A percentile compares a stretch with the other conserved stretches of the same genome.
phyloP scores from a whole-genome alignment of 1,140 invertebrate species.

The Panagrolaimus sp. region DNA sequence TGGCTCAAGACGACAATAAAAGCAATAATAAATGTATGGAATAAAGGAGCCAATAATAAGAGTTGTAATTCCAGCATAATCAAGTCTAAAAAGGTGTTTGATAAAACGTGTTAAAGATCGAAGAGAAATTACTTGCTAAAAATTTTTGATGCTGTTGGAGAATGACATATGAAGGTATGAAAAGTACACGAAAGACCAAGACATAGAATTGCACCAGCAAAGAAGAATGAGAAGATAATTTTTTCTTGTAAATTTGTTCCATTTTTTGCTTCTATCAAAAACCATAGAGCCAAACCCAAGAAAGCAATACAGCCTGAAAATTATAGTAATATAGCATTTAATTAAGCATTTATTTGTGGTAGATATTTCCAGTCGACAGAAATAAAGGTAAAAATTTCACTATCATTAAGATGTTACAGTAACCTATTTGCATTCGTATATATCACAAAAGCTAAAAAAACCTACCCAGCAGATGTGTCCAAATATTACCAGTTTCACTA shows the following conservation, averaged over 20 bases:
- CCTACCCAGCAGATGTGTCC: constrained; percentile 78
- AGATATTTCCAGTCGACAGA: too few relatives aligned
- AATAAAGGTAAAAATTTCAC: too few relatives aligned
- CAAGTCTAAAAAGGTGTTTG: constrained; percentile 63
- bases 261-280: constrained; percentile 69
- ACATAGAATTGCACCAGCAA: constrained; percentile 60
- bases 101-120: not conserved
- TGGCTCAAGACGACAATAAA: constrained; percentile 73
- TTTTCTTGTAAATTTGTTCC: constrained; percentile 47
- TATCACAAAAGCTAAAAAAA: too few relatives aligned
- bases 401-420: too few relatives aligned
- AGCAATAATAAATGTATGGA: constrained; percentile 98
- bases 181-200: constrained; percentile 92
- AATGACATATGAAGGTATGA: constrained; percentile 96
- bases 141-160: constrained; percentile 83
- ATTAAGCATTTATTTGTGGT: too few relatives aligned
- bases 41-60: constrained; percentile 98
- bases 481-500: constrained; percentile 91
- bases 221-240: constrained; percentile 59
- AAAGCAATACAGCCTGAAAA: constrained; percentile 68
- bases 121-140: constrained; percentile 73
- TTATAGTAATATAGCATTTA: constrained; percentile 15
- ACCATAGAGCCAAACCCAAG: constrained; percentile 74
- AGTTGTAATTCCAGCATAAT: constrained; percentile 96
- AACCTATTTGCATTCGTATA: too few relatives aligned